Conservation (phyloP, 2,797 vertebrate species). For the Cynopterus sphinx region DNA sequence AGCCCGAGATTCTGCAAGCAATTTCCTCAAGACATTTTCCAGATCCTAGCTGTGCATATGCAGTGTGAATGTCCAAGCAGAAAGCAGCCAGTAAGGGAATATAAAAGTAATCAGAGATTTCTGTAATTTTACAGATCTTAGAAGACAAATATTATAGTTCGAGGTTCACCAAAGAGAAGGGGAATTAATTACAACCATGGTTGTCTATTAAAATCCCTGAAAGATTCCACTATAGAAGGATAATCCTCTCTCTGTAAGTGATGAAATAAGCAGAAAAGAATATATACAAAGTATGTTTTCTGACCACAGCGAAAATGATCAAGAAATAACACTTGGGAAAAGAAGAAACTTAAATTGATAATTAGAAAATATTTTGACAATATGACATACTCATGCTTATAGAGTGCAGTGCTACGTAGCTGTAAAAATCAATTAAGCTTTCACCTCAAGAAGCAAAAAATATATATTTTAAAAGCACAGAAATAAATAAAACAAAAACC, state of each 20-base stretch:
- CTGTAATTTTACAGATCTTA: neutral
- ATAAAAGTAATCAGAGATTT: neutral
- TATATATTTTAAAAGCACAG: neutral
- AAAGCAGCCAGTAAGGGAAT: neutral
- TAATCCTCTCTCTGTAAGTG: neutral
- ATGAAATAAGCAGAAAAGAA: neutral
- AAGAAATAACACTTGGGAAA: neutral
- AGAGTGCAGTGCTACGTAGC: neutral
- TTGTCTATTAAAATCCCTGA: neutral
- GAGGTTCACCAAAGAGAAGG: neutral
- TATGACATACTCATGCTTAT: neutral
- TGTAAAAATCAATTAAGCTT: neutral
- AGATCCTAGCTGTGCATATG: neutral
- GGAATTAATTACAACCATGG: neutral
- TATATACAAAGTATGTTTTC: neutral
- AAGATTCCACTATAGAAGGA: neutral
- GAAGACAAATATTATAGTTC: neutral
- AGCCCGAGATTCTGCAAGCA: neutral
- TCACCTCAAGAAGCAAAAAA: neutral
- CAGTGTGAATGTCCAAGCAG: neutral
- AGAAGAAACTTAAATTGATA: constrained; percentile 15
- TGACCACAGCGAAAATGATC: neutral
- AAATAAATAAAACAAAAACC: neutral
- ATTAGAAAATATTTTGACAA: constrained; percentile 22
- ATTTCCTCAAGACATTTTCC: neutral